Evolutionary conservation across 2,113 vertebrate genomes (phyloP).

Genomic region (Myotis yumanensis): DNA sequence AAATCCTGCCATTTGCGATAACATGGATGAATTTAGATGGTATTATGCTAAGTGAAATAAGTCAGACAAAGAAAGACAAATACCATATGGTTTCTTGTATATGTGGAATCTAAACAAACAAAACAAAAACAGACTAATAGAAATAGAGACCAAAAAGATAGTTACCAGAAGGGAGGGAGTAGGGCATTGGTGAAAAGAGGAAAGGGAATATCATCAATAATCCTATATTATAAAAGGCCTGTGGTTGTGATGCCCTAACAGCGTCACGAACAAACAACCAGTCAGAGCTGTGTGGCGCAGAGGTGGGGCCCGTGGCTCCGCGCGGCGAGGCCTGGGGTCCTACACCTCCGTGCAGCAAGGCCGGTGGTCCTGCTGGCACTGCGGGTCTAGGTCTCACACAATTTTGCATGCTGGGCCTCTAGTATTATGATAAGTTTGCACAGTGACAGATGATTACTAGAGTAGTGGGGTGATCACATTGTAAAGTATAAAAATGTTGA

Average conservation of each 20-base stretch:
- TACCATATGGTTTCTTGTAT: background rate
- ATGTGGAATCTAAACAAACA: background rate
- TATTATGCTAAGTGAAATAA: background rate
- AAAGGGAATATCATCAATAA: background rate
- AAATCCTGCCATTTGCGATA: background rate
- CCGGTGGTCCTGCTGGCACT: too few relatives aligned
- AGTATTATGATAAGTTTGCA: background rate
- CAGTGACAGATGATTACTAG: background rate
- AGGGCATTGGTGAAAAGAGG: background rate
- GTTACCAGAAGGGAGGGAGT: background rate
- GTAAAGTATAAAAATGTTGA: background rate
- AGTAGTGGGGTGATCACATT: background rate
- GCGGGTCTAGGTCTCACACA: too few relatives aligned
- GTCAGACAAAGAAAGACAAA: background rate
- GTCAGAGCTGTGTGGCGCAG: too few relatives aligned
- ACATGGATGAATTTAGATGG: background rate
- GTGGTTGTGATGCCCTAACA: too few relatives aligned
- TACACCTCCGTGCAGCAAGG: too few relatives aligned
- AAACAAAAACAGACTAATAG: background rate
- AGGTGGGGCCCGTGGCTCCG: too few relatives aligned
- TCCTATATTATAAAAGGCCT: too few relatives aligned
- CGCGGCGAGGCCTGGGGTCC: too few relatives aligned
- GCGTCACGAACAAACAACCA: too few relatives aligned
- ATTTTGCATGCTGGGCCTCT: too few relatives aligned
- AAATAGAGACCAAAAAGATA: background rate